phyloP scores from a whole-genome alignment of 2,888 invertebrate genomes.

The Tiliacea aurago region DNA sequence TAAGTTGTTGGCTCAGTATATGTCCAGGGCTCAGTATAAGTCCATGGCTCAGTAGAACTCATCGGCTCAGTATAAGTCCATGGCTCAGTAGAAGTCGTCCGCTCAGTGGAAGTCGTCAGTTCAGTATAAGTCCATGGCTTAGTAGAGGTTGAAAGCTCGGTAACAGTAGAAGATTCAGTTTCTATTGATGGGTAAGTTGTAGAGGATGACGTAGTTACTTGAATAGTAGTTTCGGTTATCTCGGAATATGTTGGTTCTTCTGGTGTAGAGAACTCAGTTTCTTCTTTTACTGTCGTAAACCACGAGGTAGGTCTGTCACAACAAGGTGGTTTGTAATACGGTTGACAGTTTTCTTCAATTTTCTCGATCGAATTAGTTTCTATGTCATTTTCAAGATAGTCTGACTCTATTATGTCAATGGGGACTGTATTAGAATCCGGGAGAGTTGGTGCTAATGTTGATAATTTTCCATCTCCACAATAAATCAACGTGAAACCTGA shows the following conservation, averaged over 20 bases:
- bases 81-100: fast-evolving
- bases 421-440: not conserved
- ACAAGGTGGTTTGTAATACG: conserved; percentile 15
- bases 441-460: not conserved
- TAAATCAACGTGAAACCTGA: conserved; percentile 23
- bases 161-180: not conserved
- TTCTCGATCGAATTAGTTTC: not conserved
- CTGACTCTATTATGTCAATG: conserved; percentile 3
- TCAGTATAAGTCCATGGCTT: not conserved
- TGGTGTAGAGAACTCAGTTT: not conserved
- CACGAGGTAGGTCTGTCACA: conserved; percentile 47
- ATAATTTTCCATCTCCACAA: not conserved
- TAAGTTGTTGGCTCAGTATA: fast-evolving
- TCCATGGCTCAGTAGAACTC: not conserved
- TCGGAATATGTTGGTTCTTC: conserved; percentile 10
- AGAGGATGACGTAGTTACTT: not conserved
- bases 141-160: not conserved
- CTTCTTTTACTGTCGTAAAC: conserved; percentile 25
- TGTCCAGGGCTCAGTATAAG: not conserved
- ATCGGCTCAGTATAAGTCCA: not conserved
- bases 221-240: conserved; percentile 4
- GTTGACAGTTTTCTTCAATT: conserved; percentile 6
- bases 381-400: conserved; percentile 25
- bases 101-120: not conserved
- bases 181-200: not conserved